Percentiles rank a stretch among this genome's conserved stretches.
phyloP scores from a whole-genome alignment of 1,140 invertebrate genomes.

The Aradophagus sp. region DNA sequence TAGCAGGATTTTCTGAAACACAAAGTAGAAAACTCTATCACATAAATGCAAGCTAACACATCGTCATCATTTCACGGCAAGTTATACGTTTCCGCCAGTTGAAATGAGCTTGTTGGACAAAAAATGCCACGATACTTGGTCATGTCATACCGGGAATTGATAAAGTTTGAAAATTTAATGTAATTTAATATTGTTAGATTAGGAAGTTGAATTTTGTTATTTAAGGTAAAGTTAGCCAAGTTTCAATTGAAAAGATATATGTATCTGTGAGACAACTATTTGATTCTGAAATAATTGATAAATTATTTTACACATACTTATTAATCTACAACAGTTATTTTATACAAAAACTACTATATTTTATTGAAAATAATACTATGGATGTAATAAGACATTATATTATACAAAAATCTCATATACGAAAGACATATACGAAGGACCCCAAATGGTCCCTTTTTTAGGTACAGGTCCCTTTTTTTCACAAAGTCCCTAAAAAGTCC shows the following conservation, averaged over 20 bases:
- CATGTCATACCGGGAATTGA: constrained; percentile 1
- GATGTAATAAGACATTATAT: no score
- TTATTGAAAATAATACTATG: no score
- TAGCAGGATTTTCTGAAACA: constrained; percentile 80
- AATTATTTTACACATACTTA: no score
- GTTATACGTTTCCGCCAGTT: neutral
- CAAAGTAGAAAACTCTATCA: constrained; percentile 35
- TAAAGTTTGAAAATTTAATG: constrained; percentile 7
- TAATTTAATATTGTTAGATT: constrained; percentile 3
- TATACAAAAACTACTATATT: no score
- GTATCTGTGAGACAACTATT: no score
- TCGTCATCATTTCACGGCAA: constrained; percentile 1
- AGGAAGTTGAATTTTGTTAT: constrained; percentile 12
- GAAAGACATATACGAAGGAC: no score
- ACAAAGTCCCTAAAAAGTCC: no score
- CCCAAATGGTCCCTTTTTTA: no score
- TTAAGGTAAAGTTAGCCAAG: neutral
- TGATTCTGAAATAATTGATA: no score
- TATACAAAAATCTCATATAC: no score
- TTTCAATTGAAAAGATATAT: neutral
- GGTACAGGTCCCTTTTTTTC: no score
- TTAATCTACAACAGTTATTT: no score
- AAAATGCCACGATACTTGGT: neutral
- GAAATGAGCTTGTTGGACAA: neutral
- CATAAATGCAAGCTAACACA: neutral